phyloP scores from a whole-genome alignment of 2,888 invertebrate genomes.

The Teleogryllus oceanicus region DNA sequence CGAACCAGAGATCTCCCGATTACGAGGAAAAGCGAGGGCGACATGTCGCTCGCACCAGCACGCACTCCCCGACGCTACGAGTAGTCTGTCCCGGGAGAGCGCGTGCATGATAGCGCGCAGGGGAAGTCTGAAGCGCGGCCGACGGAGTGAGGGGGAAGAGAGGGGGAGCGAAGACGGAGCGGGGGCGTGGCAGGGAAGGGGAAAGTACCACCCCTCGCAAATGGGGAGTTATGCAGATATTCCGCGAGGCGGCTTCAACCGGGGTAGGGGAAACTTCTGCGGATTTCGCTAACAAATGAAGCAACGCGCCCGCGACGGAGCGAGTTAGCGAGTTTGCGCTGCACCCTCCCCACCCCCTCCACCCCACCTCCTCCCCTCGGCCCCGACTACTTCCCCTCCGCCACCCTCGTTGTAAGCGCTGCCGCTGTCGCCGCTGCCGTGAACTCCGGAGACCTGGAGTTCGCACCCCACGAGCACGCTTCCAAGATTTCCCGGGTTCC shows the following conservation, averaged over 20 bases:
- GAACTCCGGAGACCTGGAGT: background rate
- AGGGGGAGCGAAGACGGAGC: background rate
- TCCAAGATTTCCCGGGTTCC: background rate
- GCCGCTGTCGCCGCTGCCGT: background rate
- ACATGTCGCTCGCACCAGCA: too few relatives aligned
- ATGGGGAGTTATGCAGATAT: constrained; percentile 18
- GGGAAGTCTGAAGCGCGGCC: background rate
- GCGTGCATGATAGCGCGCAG: background rate
- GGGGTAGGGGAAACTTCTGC: constrained; percentile 1
- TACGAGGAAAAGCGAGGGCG: background rate
- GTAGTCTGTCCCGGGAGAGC: background rate
- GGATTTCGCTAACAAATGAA: constrained; percentile 18
- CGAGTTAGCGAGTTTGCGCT: constrained; percentile 4
- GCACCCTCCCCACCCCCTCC: background rate
- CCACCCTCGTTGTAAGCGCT: background rate
- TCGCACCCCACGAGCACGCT: background rate
- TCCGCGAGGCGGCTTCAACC: background rate
- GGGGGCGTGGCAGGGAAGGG: background rate
- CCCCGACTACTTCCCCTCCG: too few relatives aligned
- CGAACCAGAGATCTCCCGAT: background rate
- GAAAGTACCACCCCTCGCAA: background rate
- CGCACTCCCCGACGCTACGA: background rate
- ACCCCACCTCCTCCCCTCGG: too few relatives aligned
- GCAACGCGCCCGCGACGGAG: constrained; percentile 18
- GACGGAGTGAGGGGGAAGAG: background rate